These are phyloP conservation scores for Etia nguti DNA, from an alignment of 2,113 vertebrate genomes.

Conservation along the genomic window DNA sequence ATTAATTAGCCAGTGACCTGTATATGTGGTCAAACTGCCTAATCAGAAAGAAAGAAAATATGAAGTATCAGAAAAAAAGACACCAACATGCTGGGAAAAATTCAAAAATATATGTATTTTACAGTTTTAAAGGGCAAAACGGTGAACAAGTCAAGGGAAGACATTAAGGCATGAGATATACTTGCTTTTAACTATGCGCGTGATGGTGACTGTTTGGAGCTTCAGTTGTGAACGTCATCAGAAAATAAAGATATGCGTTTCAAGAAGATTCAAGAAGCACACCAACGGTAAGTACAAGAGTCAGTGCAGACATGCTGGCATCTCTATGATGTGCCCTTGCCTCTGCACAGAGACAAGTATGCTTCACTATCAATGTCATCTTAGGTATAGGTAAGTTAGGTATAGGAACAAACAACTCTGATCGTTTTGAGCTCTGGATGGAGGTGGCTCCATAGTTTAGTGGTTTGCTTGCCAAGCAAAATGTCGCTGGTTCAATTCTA, in stretches of 20 bases:
- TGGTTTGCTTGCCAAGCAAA: not conserved
- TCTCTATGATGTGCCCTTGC: not conserved
- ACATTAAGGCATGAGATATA: not conserved
- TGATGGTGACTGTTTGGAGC: not conserved
- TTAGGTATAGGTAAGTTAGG: not conserved
- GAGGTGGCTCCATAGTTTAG: not conserved
- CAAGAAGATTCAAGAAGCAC: not conserved
- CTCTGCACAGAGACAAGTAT: not conserved
- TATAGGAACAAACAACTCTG: not conserved
- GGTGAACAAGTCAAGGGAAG: not conserved
- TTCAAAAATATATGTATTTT: slow-evolving; percentile 26
- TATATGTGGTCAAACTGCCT: not conserved
- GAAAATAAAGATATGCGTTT: not conserved
- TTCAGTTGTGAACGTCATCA: not conserved
- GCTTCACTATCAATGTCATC: not conserved
- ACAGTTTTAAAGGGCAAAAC: slow-evolving; percentile 3
- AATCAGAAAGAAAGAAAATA: not conserved
- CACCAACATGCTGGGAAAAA: not conserved
- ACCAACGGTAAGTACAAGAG: not conserved
- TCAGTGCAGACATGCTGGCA: not conserved
- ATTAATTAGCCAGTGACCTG: slow-evolving; percentile 2
- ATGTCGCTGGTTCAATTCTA: not conserved
- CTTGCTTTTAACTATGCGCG: not conserved
- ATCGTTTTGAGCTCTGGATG: not conserved
- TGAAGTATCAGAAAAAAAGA: not conserved